A percentile compares a stretch with the other conserved stretches of the same genome.
Conservation (phyloP, 1,140 invertebrate genomes). For the Maniola jurtina region DNA sequence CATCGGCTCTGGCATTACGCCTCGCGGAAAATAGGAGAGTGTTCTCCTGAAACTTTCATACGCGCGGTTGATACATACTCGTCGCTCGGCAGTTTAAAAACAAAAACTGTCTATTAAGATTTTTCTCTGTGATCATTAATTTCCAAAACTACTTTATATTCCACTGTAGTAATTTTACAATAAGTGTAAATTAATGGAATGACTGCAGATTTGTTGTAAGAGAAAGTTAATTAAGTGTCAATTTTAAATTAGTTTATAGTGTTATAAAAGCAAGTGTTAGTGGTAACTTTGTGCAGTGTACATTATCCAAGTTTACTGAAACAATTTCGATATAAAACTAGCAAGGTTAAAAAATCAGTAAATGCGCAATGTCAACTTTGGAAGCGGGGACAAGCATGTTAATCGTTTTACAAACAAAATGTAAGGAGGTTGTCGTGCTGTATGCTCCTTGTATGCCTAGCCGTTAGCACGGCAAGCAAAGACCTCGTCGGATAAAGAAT, state of each 20-base stretch:
- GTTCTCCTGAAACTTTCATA: conserved; percentile 47
- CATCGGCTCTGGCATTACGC: conserved; percentile 47
- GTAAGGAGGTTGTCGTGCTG: conserved; percentile 51
- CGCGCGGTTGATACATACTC: conserved; percentile 11
- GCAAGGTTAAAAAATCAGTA: conserved; percentile 64
- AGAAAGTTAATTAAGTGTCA: no score
- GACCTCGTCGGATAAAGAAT: conserved; percentile 50
- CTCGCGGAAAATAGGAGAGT: conserved; percentile 18
- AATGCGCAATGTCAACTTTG: conserved; percentile 72
- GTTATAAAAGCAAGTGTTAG: conserved; percentile 2
- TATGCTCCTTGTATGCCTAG: conserved; percentile 54
- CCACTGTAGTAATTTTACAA: conserved; percentile 1
- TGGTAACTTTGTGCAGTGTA: conserved; percentile 36
- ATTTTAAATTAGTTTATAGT: conserved; percentile 1
- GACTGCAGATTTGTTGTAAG: not conserved
- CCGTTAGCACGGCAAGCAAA: conserved; percentile 57
- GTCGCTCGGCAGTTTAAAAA: not conserved
- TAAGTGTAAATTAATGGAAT: conserved; percentile 5
- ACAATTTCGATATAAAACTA: conserved; percentile 51
- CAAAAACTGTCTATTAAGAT: not conserved
- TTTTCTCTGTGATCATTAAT: not conserved
- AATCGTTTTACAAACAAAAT: conserved; percentile 71
- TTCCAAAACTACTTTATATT: not conserved
- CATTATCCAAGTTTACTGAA: conserved; percentile 51
- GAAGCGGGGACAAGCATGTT: conserved; percentile 61